Evolutionary conservation across 1,140 invertebrate species (phyloP).

Genomic region (Paraescarpia echinospica): DNA sequence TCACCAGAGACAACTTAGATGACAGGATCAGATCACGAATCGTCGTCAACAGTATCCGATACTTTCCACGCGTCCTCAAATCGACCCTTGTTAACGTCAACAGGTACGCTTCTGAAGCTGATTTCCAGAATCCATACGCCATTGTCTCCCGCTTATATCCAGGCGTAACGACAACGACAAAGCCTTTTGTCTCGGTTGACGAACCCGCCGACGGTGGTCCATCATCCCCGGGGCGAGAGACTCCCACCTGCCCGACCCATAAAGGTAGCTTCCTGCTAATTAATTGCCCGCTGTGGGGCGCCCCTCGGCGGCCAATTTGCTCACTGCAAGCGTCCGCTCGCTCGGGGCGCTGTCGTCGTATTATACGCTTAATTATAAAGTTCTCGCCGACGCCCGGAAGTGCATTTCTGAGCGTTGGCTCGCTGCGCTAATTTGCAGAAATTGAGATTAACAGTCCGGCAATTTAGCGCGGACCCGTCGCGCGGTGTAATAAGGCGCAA

Average conservation of each 20-base stretch:
- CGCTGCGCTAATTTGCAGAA: neutral
- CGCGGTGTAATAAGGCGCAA: neutral
- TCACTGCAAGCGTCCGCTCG: neutral
- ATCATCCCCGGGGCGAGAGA: neutral
- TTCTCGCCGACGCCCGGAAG: neutral
- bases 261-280: neutral
- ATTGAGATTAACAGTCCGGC: neutral
- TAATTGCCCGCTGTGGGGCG: slow-evolving; percentile 2
- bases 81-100: neutral
- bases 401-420: neutral
- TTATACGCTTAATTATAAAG: neutral
- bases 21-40: too few relatives aligned
- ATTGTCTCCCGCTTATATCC: neutral
- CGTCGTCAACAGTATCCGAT: neutral
- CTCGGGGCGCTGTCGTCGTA: neutral
- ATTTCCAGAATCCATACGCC: neutral
- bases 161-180: neutral
- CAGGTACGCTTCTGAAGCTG: neutral
- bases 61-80: neutral
- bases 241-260: neutral
- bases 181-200: neutral
- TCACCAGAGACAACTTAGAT: too few relatives aligned
- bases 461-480: neutral
- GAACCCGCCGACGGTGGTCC: neutral
- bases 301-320: neutral